Base-by-base conservation (phyloP, 2,888 invertebrate genomes). In the Labia minor region DNA sequence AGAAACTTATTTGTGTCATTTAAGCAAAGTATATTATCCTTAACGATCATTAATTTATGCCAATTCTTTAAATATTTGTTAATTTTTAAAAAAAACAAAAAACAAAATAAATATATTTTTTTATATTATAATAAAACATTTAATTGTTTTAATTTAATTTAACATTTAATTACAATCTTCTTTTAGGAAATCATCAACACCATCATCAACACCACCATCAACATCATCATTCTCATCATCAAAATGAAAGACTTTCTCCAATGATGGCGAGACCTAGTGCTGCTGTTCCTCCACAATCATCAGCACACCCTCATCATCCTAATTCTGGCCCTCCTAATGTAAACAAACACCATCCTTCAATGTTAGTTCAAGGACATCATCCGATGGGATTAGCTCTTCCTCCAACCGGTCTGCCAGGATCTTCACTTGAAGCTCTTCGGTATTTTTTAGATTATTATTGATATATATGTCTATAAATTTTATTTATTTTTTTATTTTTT, bases 361-460 rank as follows among this genome's bases (percentile, higher is more conserved):
- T 70, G 65, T 85, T 85, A 85, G 84, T 85, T 68, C 85, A 85
- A 49, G 83, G 85, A 1, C 83, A 84, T 74, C 84, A 85, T 49
- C 63, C 69, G 64, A 64, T 71, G 69, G 66, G 68, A 0, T 14
- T 68, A 49, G 66, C 68, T 10, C 64, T 67, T 11, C 67, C 67
- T 16, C 70, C 71, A 1, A 63, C 70, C 1, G 64, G 83, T 1
- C 81, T 83, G 61, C 49, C 83, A 0, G 82, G 82, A 21, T 85
- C 83, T 73, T 86, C 86, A 0, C 78, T 90, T 73, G 89, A 90
- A 73, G 89, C 87, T 65, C 77, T 90, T 68, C 79, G 70, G 70
- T 69, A 64, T 37, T 21, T 14, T n/a, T n/a, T n/a, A n/a, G n/a
- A n/a, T n/a, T n/a, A n/a, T n/a, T n/a, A 33, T 63, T 2, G 2